Evolutionary conservation across 2,888 invertebrate species (phyloP).

Genomic region (Synergus japonicus): DNA sequence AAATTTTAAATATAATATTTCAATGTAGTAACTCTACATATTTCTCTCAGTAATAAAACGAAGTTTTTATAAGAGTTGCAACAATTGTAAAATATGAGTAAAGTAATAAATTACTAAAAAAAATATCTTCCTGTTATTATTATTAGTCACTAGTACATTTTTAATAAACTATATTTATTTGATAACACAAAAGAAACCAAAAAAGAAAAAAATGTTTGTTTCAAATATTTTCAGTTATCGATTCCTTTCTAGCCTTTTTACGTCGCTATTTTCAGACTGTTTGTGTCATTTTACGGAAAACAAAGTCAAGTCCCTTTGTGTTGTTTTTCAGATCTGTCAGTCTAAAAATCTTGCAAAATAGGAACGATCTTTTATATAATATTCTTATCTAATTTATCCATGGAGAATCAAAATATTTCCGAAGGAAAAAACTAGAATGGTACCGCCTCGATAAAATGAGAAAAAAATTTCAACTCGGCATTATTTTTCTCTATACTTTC

Average conservation of each 20-base stretch:
- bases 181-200: not conserved
- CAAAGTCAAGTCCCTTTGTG: not conserved
- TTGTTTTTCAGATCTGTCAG: slow-evolving; percentile 17
- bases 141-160: not conserved
- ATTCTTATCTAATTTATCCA: not conserved
- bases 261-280: not conserved
- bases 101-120: not conserved
- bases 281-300: not conserved
- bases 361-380: not conserved
- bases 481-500: slow-evolving; percentile 48
- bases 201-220: too few species aligned
- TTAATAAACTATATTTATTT: not conserved
- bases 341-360: slow-evolving; percentile 21
- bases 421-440: slow-evolving; percentile 38
- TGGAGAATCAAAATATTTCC: not conserved
- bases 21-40: not conserved
- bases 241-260: not conserved
- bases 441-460: slow-evolving; percentile 53
- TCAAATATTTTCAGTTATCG: not conserved
- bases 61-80: not conserved
- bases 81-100: not conserved
- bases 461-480: slow-evolving; percentile 50
- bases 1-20: not conserved
- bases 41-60: not conserved
- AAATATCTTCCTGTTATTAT: not conserved